Evolutionary conservation across 92 coral and sea anemone genomes (phyloP).

Genomic region (Palythoa grandiflora): DNA sequence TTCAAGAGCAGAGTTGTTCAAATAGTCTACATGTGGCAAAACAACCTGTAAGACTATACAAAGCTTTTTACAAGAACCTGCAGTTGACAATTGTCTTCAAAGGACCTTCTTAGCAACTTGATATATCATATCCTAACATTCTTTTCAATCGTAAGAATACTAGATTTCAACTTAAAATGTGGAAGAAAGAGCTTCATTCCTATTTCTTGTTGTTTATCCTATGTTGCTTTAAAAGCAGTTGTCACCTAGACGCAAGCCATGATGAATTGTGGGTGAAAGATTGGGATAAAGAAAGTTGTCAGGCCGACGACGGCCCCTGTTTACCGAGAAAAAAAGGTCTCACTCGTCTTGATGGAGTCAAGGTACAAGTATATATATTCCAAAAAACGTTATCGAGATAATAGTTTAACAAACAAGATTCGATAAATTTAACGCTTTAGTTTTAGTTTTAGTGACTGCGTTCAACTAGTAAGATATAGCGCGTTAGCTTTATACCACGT

Average conservation of each 20-base stretch:
- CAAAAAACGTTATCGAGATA: no score
- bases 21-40: neutral
- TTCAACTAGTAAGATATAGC: no score
- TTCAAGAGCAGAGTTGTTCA: neutral
- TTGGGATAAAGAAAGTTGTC: constrained; percentile 67
- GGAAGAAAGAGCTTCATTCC: neutral
- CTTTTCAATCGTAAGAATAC: neutral
- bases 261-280: constrained; percentile 29
- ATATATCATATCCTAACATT: neutral
- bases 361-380: constrained; percentile 50
- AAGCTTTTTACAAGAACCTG: neutral
- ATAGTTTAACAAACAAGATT: neutral
- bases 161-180: neutral
- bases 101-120: neutral
- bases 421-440: no score
- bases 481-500: no score
- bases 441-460: no score
- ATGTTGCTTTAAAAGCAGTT: constrained; percentile 1
- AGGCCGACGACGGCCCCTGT: constrained; percentile 72
- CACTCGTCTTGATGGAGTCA: constrained; percentile 75
- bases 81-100: neutral
- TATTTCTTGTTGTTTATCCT: neutral
- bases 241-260: constrained; percentile 36
- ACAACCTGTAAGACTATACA: neutral
- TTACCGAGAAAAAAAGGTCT: constrained; percentile 69